Base-by-base conservation (phyloP, 2,113 vertebrate genomes). In the Trinectes maculatus region DNA sequence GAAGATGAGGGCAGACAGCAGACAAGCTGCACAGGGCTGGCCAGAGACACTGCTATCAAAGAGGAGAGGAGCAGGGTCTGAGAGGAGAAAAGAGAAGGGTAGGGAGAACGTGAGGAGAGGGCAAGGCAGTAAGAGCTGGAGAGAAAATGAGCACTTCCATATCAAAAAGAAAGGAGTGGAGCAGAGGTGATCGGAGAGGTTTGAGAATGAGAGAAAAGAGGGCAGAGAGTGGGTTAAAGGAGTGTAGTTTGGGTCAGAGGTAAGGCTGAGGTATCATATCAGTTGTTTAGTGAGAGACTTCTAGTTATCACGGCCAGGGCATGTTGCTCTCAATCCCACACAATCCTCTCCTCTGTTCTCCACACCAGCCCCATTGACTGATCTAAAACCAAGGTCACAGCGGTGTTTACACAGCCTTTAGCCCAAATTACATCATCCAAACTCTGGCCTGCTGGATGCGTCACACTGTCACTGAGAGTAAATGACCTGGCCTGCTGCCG, bases 391-490 rank as follows among this genome's bases (percentile, higher is more conserved):
- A 89, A 89, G 92, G 91, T 89, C 87, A 85, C 74, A 79, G 71
- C 66, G 46, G 80, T 88, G 89, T 91, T 93, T 91, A 83, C 91
- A 85, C 82, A 86, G 87, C 81, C 79, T 89, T 89, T 88, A 89
- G 86, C 82, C 86, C 80, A 82, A 85, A 91, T 93, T 83, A 92
- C 91, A 92, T 92, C 89, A 91, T 83, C 85, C 77, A 65, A 82
- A 83, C 16, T 31, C 72, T 71, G 74, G 83, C 70, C 56, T 42
- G 48, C 69, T 74, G 55, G 82, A 84, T 77, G 76, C 64, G 65
- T 69, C 57, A 37, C 62, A 74, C 81, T 83, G 71, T 83, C 79
- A 67, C 65, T 37, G 70, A 83, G 61, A 80, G 65, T 61, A 80
- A 84, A 82, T 74, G 76, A 82, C 79, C 71, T 76, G 84, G 76